Percentiles rank a stretch among this genome's conserved stretches.
Conservation (phyloP, 2,113 vertebrate species). For the Trichomycterus rosablanca region DNA sequence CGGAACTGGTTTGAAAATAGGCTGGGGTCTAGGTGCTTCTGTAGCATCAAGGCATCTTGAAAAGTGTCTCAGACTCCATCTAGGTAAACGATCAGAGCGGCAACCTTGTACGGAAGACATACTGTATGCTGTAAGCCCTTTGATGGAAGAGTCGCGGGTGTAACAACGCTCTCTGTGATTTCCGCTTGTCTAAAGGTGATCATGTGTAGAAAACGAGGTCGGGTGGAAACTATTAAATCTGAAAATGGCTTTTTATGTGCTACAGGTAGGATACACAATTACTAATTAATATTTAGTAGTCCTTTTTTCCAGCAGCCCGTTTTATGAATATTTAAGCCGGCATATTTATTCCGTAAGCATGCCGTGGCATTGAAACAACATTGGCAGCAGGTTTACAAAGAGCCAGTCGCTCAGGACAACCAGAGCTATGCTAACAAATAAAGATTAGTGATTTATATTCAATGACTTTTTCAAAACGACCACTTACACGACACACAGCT, state of each 20-base stretch:
- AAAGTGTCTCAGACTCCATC: slow-evolving; percentile 38
- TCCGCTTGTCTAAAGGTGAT: slow-evolving; percentile 24
- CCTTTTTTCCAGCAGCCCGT: slow-evolving; percentile 25
- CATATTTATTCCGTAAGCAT: background rate
- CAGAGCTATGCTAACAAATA: slow-evolving; percentile 21
- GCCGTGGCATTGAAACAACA: slow-evolving; percentile 1
- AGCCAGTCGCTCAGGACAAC: slow-evolving; percentile 15
- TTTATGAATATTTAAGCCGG: background rate
- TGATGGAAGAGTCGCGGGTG: slow-evolving; percentile 40
- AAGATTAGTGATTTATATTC: slow-evolving; percentile 1
- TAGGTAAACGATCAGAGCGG: slow-evolving; percentile 32
- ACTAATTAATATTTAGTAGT: slow-evolving; percentile 15
- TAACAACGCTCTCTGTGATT: slow-evolving; percentile 34
- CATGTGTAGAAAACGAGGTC: slow-evolving; percentile 24
- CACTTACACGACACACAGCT: slow-evolving; percentile 30
- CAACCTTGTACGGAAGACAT: slow-evolving; percentile 46
- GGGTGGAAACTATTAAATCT: slow-evolving; percentile 28
- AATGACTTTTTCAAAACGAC: slow-evolving; percentile 6
- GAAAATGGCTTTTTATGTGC: slow-evolving; percentile 32
- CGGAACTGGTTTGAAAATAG: slow-evolving; percentile 56
- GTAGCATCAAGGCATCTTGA: slow-evolving; percentile 41
- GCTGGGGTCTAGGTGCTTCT: slow-evolving; percentile 43
- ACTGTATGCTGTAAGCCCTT: slow-evolving; percentile 47
- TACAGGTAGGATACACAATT: slow-evolving; percentile 30
- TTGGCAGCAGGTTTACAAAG: background rate